Base-by-base conservation (phyloP, 2,888 invertebrate species). In the Drosophila paranaensis region DNA sequence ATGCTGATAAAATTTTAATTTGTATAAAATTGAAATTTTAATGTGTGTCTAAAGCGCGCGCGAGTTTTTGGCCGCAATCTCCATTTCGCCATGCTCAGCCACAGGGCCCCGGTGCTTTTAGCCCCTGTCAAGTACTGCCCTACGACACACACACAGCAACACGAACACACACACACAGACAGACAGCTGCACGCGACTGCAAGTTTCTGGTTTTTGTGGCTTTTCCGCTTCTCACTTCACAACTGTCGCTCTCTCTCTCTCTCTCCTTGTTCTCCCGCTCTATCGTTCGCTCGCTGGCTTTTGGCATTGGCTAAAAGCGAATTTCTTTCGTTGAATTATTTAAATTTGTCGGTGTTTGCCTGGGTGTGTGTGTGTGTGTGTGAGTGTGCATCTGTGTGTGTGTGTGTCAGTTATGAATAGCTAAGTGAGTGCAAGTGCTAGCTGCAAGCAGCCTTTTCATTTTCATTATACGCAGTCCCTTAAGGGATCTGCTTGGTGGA, bases 11-110 rank as follows among this genome's bases (percentile, higher is more conserved):
- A 87, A 84, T 78, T 78, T 78, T 82, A 78, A 83, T 83, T 75
- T 87, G 62, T 71, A 72, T 55, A 71, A 75, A 82, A 83, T 84
- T 82, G 78, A 62, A 83, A 83, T 87, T 81, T 83, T 82, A 85
- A 82, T 82, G 82, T 82, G 74, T 70, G 75, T 66, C 77, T 81
- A 50, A 60, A 60, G 42, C 42, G 67, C 55, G 55, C 53, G 66
- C 48, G 68, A 55, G 39, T 54, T 54, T 50, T 72, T 67, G 43
- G 40, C 77, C 71, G 45, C 77, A 71, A 65, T 62, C 45, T 60
- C 16, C 51, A 55, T 55, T 55, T 11, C 46, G 40, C 55, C 37
- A 45, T 46, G 45, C 61, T 48, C 33, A 20, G 27, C 25, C 55
- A 27, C 46, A 39, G 54, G 35, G 45, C 37, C 42, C 37, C n/a